Percentiles rank a stretch among this genome's conserved stretches.
Conservation (phyloP, 2,888 invertebrate genomes). For the Heteromyza rotundicornis region DNA sequence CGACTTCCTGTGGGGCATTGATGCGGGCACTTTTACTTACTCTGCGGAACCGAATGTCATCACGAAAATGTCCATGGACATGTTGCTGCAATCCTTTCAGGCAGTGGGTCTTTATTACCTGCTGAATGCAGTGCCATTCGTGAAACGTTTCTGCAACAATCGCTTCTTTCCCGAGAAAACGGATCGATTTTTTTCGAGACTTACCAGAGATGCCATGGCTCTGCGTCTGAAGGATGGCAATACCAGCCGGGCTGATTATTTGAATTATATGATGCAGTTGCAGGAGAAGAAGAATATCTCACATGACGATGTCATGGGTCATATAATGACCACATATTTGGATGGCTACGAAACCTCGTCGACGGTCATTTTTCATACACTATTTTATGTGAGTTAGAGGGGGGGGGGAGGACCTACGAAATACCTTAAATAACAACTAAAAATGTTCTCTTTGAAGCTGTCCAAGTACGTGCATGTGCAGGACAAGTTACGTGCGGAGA, state of each 20-base stretch:
- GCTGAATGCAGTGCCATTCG: constrained; percentile 37
- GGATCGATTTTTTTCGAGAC: constrained; percentile 60
- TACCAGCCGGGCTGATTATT: constrained; percentile 46
- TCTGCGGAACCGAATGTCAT: constrained; percentile 33
- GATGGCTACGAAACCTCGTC: constrained; percentile 58
- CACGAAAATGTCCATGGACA: constrained; percentile 38
- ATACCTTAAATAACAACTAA: too few species aligned
- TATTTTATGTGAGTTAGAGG: constrained; percentile 45
- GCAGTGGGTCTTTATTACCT: constrained; percentile 41
- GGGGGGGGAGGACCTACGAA: too few species aligned
- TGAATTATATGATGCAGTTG: constrained; percentile 50
- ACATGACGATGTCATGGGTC: constrained; percentile 49
- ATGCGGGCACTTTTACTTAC: constrained; percentile 42
- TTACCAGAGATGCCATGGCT: constrained; percentile 45
- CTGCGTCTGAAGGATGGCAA: constrained; percentile 37
- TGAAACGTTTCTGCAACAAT: constrained; percentile 36
- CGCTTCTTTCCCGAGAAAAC: constrained; percentile 67
- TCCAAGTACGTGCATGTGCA: constrained; percentile 41
- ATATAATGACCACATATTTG: constrained; percentile 49
- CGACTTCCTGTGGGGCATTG: constrained; percentile 53
- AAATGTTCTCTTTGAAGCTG: constrained; percentile 34
- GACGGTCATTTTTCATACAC: constrained; percentile 41
- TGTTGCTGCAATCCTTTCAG: constrained; percentile 38
- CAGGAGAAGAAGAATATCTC: constrained; percentile 46
- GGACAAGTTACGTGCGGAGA: constrained; percentile 47